Conservation (phyloP, 2,797 vertebrate species). For the Miichthys miiuy region DNA sequence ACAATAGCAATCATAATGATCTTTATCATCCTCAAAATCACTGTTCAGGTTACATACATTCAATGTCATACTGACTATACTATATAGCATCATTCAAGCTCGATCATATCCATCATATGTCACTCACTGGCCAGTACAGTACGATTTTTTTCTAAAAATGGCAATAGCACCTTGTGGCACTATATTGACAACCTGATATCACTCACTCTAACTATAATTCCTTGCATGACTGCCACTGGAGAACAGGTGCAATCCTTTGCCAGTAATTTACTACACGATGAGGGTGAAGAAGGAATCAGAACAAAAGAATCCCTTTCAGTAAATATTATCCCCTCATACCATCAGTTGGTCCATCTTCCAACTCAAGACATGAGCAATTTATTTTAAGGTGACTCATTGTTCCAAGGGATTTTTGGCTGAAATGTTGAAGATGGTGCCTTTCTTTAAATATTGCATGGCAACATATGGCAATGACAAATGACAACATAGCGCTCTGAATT, state of each 20-base stretch:
- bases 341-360: neutral
- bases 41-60: too few relatives aligned
- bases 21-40: neutral
- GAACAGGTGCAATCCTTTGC: neutral
- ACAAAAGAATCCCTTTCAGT: neutral
- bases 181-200: constrained; percentile 15
- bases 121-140: neutral
- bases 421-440: neutral
- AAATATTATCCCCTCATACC: neutral
- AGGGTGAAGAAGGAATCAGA: neutral
- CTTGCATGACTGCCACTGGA: constrained; percentile 10
- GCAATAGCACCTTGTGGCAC: neutral
- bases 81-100: neutral
- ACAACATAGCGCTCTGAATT: too few relatives aligned
- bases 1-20: neutral
- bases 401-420: neutral
- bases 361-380: neutral
- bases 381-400: neutral
- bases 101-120: too few relatives aligned
- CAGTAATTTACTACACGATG: neutral
- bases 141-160: constrained; percentile 7
- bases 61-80: too few relatives aligned
- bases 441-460: neutral
- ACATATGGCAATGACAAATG: neutral
- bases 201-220: neutral